phyloP scores from a whole-genome alignment of 2,888 invertebrate species.

The Cerceris rybyensis region DNA sequence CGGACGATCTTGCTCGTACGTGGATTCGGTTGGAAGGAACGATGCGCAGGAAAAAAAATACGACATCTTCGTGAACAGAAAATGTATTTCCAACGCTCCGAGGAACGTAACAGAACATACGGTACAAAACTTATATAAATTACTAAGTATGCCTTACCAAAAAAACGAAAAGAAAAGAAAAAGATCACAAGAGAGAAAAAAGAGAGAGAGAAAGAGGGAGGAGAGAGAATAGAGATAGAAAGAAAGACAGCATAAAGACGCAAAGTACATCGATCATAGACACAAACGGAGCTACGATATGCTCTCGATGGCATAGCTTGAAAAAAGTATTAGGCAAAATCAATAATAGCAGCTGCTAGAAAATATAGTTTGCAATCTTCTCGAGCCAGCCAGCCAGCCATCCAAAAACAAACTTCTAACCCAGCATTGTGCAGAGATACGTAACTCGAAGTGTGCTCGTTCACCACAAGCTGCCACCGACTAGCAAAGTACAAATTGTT shows the following conservation, averaged over 20 bases:
- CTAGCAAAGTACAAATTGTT: conserved; percentile 26
- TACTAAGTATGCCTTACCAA: conserved; percentile 49
- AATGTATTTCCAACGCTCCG: conserved; percentile 52
- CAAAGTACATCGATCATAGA: conserved; percentile 37
- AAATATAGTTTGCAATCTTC: conserved; percentile 41
- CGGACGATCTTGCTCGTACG: conserved; percentile 8
- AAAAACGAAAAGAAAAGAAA: conserved; percentile 19
- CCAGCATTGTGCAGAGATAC: conserved; percentile 39
- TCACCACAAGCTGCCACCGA: conserved; percentile 44
- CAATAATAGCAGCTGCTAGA: conserved; percentile 42
- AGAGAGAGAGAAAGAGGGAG: background rate
- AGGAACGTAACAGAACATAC: conserved; percentile 51
- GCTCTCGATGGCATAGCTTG: conserved; percentile 29
- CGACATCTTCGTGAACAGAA: conserved; percentile 50
- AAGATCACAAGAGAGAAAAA: too few relatives aligned
- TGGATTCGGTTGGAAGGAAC: conserved; percentile 12
- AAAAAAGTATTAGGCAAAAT: conserved; percentile 52
- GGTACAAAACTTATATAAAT: conserved; percentile 9
- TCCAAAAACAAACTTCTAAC: conserved; percentile 46
- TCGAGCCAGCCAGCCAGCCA: conserved; percentile 45
- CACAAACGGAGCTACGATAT: conserved; percentile 39
- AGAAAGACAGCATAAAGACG: conserved; percentile 32
- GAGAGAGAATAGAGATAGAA: conserved; percentile 1
- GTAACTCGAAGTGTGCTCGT: conserved; percentile 32
- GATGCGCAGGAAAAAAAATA: conserved; percentile 24